phyloP scores from a whole-genome alignment of 53 echinoderm and acorn worm species.

The Echinometra lucunter region DNA sequence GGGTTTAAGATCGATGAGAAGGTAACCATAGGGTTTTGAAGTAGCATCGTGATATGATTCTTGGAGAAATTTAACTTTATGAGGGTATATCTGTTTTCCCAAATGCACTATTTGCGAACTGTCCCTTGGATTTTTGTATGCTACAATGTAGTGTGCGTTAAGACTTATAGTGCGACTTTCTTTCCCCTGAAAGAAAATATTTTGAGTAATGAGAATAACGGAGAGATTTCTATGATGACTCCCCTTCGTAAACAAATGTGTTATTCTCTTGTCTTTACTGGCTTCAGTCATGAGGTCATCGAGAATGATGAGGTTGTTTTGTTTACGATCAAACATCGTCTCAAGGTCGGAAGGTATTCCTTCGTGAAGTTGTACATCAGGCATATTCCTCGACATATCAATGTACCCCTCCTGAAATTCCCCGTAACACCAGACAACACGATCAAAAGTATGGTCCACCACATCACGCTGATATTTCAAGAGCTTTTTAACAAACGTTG shows the following conservation, averaged over 20 bases:
- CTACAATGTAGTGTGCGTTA: not conserved
- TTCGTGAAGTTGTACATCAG: not conserved
- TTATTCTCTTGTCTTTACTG: not conserved
- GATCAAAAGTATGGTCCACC: not conserved
- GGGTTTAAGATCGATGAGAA: slow-evolving; percentile 5
- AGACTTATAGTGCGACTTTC: not conserved
- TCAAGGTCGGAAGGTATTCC: no score
- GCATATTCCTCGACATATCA: slow-evolving; percentile 11
- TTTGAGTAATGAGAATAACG: no score
- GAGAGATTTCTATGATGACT: slow-evolving; percentile 16
- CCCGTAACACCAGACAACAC: slow-evolving; percentile 1
- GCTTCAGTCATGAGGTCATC: slow-evolving; percentile 4
- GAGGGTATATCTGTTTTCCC: slow-evolving; percentile 12
- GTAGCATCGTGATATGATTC: not conserved
- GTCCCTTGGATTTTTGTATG: no score
- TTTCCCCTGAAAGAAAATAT: no score
- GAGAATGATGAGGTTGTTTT: not conserved
- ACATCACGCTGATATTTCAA: not conserved
- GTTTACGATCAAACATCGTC: no score
- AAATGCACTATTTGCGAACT: no score
- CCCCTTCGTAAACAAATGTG: not conserved
- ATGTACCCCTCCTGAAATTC: not conserved
- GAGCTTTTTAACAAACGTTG: not conserved
- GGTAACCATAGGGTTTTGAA: not conserved
- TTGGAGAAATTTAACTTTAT: slow-evolving; percentile 2